Conservation (phyloP, 2,797 vertebrate species). For the Choloepus didactylus region DNA sequence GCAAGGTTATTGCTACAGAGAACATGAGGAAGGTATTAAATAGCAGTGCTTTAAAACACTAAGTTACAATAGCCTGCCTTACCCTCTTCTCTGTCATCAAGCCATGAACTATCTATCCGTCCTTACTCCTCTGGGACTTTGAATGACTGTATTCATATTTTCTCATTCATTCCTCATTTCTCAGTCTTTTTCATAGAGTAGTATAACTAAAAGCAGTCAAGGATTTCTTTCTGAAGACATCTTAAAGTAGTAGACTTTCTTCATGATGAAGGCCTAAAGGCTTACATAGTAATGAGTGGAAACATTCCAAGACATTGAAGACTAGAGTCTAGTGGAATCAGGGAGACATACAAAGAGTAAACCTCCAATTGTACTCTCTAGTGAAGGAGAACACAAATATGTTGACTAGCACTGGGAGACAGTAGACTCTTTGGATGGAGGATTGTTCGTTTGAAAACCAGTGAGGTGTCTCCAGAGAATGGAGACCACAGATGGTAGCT, state of each 20-base stretch:
- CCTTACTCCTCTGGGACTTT: neutral
- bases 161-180: neutral
- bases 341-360: neutral
- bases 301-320: neutral
- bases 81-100: neutral
- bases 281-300: neutral
- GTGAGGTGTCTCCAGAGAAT: neutral
- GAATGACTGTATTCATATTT: neutral
- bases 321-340: neutral
- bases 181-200: neutral
- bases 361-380: neutral
- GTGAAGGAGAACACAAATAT: neutral
- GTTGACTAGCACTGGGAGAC: neutral
- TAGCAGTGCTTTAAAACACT: neutral
- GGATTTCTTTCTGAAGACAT: conserved; percentile 42
- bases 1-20: neutral
- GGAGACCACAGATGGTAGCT: neutral
- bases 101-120: neutral
- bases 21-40: neutral
- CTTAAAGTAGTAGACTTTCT: neutral
- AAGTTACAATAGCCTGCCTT: neutral
- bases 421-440: neutral
- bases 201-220: conserved; percentile 9
- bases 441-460: neutral
- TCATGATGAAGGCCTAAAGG: neutral